phyloP scores from a whole-genome alignment of 2,888 invertebrate genomes.

The Cotesia congregata region DNA sequence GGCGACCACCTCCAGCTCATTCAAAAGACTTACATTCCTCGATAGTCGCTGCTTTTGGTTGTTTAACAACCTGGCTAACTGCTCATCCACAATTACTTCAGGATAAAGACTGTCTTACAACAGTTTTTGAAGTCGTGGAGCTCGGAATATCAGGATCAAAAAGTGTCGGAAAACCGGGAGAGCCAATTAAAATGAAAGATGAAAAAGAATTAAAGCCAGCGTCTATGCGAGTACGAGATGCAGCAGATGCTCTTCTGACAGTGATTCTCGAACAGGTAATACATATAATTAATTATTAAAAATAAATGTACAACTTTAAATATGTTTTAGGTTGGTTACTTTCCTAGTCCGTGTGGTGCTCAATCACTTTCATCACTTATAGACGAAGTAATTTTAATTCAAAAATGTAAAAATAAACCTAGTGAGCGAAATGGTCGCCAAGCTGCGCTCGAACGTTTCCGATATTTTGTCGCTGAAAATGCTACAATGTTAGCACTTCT shows the following conservation, averaged over 20 bases:
- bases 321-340: slow-evolving; percentile 79
- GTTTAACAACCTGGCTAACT: slow-evolving; percentile 92
- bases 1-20: slow-evolving; percentile 92
- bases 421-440: slow-evolving; percentile 72
- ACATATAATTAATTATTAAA: neutral
- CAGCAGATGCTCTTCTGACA: slow-evolving; percentile 94
- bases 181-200: slow-evolving; percentile 92
- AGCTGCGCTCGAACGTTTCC: slow-evolving; percentile 79
- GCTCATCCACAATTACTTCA: slow-evolving; percentile 91
- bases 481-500: slow-evolving; percentile 89
- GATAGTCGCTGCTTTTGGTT: slow-evolving; percentile 92
- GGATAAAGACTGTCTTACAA: slow-evolving; percentile 92
- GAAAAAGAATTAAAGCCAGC: slow-evolving; percentile 97
- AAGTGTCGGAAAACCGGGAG: slow-evolving; percentile 88
- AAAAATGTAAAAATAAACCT: slow-evolving; percentile 80
- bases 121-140: slow-evolving; percentile 96
- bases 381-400: slow-evolving; percentile 87
- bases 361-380: slow-evolving; percentile 88
- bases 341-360: slow-evolving; percentile 87
- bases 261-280: slow-evolving; percentile 89
- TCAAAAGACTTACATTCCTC: slow-evolving; percentile 95
- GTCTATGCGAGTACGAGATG: slow-evolving; percentile 97
- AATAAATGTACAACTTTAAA: neutral
- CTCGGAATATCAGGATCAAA: slow-evolving; percentile 97
- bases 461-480: slow-evolving; percentile 94